Evolutionary conservation across 2,113 vertebrate genomes (phyloP), one percentile per base, ranked within the genome.

Genomic region (Lethenteron camtschaticum): DNA sequence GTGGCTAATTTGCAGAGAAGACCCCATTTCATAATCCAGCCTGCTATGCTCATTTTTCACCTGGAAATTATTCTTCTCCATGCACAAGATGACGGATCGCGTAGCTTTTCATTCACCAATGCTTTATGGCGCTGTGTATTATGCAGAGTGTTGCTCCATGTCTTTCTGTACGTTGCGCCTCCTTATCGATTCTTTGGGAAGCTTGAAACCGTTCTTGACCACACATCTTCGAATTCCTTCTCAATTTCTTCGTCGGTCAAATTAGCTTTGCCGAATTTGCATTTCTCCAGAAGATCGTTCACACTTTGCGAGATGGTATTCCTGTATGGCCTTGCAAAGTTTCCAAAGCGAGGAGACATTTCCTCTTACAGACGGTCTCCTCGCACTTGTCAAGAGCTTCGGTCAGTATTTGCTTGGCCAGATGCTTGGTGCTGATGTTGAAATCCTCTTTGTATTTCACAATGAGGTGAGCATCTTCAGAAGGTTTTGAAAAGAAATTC

Each of bases 171-270:
- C 80, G 20, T 82, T 71, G 2, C 76, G 74, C 18, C 10, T 76
- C 70, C 79, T 74, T 69, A 79, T 74, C 70, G 13, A 72, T 73
- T 57, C 77, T 75, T 11, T 77, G 2, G 69, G 75, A 74, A 79
- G 73, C 70, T 73, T 10, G 77, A 80, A 12, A 82, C 70, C 1
- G 72, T 74, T 55, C 76, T 74, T 24, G 66, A 75, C 82, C 83
- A 85, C 69, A 79, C 82, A 8, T 73, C 74, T 24, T 78, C 79
- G 80, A 84, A 84, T 71, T 81, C 79, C 6, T 75, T 68, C 68
- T 81, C 72, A 10, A 83, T 74, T n/a, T 78, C 73, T 57, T 58
- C 10, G 69, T 77, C 77, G 68, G 76, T 58, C 16, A 79, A 58
- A 7, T 77, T 69, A 57, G 18, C 16, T 11, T 80, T 73, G 2